These are phyloP conservation scores for Drosophila diplacantha DNA, from an alignment of 2,888 invertebrate genomes.

Conservation along the genomic window DNA sequence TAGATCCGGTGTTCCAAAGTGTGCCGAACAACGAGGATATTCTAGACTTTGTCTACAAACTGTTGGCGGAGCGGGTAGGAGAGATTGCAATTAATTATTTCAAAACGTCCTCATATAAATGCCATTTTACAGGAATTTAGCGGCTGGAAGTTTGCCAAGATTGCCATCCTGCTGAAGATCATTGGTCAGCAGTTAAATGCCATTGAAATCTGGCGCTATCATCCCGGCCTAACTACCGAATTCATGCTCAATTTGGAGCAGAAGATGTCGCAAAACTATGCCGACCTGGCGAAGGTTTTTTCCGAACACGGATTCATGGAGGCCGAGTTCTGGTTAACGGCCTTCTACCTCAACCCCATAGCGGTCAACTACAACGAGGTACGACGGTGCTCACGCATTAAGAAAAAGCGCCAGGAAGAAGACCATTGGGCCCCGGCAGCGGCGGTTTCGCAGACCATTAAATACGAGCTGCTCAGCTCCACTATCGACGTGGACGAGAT, in stretches of 20 bases:
- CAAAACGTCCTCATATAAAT: neutral
- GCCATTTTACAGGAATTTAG: slow-evolving; percentile 56
- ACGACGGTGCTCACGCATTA: slow-evolving; percentile 68
- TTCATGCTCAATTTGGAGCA: slow-evolving; percentile 72
- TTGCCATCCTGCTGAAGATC: slow-evolving; percentile 70
- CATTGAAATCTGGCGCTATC: slow-evolving; percentile 75
- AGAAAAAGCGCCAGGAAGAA: slow-evolving; percentile 58
- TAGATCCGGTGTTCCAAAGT: slow-evolving; percentile 73
- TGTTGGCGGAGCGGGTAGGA: slow-evolving; percentile 65
- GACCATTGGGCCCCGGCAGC: slow-evolving; percentile 28
- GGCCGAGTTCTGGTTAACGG: slow-evolving; percentile 75
- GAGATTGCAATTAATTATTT: too few relatives aligned
- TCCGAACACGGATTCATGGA: slow-evolving; percentile 71
- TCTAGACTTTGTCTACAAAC: slow-evolving; percentile 64
- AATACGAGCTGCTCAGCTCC: slow-evolving; percentile 74
- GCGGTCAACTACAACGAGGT: slow-evolving; percentile 63
- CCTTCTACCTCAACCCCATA: slow-evolving; percentile 74
- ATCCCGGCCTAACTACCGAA: slow-evolving; percentile 69
- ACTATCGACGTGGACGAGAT: slow-evolving; percentile 76
- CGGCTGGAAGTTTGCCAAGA: slow-evolving; percentile 75
- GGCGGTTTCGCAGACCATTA: slow-evolving; percentile 31
- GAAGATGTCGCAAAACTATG: slow-evolving; percentile 68
- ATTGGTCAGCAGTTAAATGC: slow-evolving; percentile 72
- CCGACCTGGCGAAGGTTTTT: slow-evolving; percentile 72
- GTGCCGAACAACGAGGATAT: slow-evolving; percentile 70